A percentile compares a stretch with the other conserved stretches of the same genome.
phyloP scores from a whole-genome alignment of 2,797 vertebrate species.

The Australoheros facetus region DNA sequence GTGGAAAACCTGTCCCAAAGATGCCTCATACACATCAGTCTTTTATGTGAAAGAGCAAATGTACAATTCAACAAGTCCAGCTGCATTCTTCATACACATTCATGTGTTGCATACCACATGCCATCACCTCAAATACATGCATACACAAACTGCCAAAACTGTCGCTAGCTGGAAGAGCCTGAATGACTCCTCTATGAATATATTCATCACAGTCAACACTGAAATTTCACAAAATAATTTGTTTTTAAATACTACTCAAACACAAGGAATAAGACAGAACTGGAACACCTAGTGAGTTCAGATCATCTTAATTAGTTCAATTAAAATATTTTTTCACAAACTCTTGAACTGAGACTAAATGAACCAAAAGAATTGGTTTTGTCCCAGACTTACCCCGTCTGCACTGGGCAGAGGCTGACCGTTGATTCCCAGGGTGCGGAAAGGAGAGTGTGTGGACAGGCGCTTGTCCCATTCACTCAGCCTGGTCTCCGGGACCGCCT shows the following conservation, averaged over 20 bases:
- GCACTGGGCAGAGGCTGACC: conserved; percentile 84
- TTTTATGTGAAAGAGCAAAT: conserved; percentile 12
- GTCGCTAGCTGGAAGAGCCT: conserved; percentile 28
- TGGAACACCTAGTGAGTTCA: conserved; percentile 20
- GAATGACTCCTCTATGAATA: background rate
- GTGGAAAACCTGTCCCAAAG: conserved; percentile 28
- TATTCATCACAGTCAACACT: background rate
- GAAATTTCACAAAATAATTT: background rate
- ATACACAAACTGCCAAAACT: conserved; percentile 1
- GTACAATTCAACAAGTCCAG: conserved; percentile 31
- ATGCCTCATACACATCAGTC: conserved; percentile 29
- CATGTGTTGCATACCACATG: conserved; percentile 61
- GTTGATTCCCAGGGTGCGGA: conserved; percentile 85
- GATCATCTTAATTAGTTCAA: background rate
- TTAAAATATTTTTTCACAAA: background rate
- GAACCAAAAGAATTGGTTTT: background rate
- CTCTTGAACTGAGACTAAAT: conserved; percentile 28
- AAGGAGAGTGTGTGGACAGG: conserved; percentile 92
- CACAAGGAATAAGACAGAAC: background rate
- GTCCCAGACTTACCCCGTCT: conserved; percentile 88
- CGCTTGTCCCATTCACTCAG: conserved; percentile 98
- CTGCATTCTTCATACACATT: conserved; percentile 66
- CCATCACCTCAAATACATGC: conserved; percentile 57
- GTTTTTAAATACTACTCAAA: background rate
- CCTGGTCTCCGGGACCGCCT: conserved; percentile 85